Base-by-base conservation (phyloP, 1,140 invertebrate genomes). In the Philopotamus ludificatus region DNA sequence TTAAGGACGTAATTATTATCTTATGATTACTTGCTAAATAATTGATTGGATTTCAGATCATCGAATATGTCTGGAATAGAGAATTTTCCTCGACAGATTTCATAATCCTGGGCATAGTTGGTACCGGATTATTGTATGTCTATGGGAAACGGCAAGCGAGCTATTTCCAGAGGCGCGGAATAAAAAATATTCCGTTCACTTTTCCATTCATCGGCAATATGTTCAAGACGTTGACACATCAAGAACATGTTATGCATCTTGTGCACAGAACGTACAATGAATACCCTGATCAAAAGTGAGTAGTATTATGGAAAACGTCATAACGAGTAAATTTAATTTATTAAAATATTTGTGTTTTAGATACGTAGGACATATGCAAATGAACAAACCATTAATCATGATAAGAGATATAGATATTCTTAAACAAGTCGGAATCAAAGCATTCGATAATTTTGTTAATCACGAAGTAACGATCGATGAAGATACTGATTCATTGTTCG, bases 381-480 rank as follows among this genome's bases (percentile, higher is more conserved):
- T 84, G 26, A 66, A 72, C 0, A 73, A 66, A 1, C 83, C 84
- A 0, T 58, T 73, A 1, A 68, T 85, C 1, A 64, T 85, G 25
- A 26, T 86, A 0, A 75, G 76, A 54, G 83, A 86, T 74, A 77
- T 79, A 1, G 82, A 85, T 21, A 20, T 84, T 2, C 78, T 86
- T 3, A 84, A 80, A 65, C 73, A 79, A 53, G 74, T 86, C 0
- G 72, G 75, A 0, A 74, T 86, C 0, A 85, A 84, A 69, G 80
- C 84, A 63, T 87, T 87, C 62, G 81, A 86, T 4, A 65, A 81
- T 65, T 87, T 87, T 58, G 71, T 75, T 0, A 79, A 86, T 67
- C 80, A 84, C 65, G 63, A 72, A 2, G 34, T 59, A 0, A 73
- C 80, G 21, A 64, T 79, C 0, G 70, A 70, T 3, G 71, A 73